phyloP scores from a whole-genome alignment of 2,113 vertebrate genomes.

The Probosciger aterrimus region DNA sequence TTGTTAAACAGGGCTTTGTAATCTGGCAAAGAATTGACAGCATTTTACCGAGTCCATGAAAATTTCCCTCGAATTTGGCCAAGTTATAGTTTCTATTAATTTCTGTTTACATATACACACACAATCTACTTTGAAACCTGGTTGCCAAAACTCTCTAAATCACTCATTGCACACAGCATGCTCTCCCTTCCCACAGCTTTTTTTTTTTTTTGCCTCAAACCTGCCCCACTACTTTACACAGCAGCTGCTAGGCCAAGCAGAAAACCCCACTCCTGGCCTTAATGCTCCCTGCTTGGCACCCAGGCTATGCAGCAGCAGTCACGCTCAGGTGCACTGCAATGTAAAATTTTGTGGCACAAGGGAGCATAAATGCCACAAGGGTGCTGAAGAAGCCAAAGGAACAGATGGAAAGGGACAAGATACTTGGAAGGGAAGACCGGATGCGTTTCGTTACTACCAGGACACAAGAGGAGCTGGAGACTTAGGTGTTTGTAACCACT shows the following conservation, averaged over 20 bases:
- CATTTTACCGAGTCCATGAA: neutral
- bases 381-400: neutral
- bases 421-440: neutral
- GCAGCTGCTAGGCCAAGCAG: neutral
- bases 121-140: neutral
- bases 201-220: neutral
- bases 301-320: neutral
- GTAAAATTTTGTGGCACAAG: accelerated
- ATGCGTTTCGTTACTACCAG: neutral
- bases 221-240: neutral
- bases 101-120: neutral
- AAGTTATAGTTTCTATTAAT: neutral
- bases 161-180: neutral
- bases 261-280: neutral
- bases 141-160: neutral
- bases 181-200: neutral
- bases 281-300: neutral
- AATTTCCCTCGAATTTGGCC: neutral
- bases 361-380: neutral
- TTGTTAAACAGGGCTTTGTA: neutral
- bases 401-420: neutral
- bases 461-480: neutral
- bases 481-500: neutral
- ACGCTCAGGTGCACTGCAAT: neutral
- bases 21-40: neutral